phyloP scores from a whole-genome alignment of 2,888 invertebrate species.

The Ligdia adustata region DNA sequence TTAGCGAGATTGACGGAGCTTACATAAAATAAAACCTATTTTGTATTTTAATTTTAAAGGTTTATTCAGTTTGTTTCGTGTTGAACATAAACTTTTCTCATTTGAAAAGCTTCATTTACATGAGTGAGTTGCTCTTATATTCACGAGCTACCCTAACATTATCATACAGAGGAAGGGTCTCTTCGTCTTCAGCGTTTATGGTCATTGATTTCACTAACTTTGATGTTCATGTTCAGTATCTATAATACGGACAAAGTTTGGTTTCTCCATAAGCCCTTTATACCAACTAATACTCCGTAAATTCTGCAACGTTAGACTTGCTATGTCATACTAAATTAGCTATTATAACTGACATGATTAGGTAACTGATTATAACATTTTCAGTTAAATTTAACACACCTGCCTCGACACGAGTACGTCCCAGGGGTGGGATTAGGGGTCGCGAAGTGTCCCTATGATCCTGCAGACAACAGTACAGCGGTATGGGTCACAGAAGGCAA shows the following conservation, averaged over 20 bases:
- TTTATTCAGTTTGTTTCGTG: constrained; percentile 20
- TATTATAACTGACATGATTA: not conserved
- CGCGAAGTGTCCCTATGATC: constrained; percentile 89
- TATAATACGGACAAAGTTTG: constrained; percentile 5
- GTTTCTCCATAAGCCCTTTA: constrained; percentile 1
- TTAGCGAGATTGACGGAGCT: constrained; percentile 23
- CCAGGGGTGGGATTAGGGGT: constrained; percentile 87
- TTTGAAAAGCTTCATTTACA: constrained; percentile 33
- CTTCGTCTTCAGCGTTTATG: constrained; percentile 37
- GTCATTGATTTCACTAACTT: constrained; percentile 43
- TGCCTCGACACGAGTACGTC: constrained; percentile 84
- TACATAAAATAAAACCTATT: constrained; percentile 27
- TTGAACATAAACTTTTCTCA: constrained; percentile 25
- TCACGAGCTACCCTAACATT: constrained; percentile 40
- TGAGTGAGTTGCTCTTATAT: constrained; percentile 36
- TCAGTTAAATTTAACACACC: constrained; percentile 82
- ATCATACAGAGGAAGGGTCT: constrained; percentile 40
- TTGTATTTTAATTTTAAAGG: constrained; percentile 27
- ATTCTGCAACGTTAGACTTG: not conserved
- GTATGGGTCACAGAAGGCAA: constrained; percentile 88
- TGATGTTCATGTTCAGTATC: constrained; percentile 25
- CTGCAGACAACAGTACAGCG: constrained; percentile 89
- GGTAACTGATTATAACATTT: constrained; percentile 20
- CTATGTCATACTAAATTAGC: not conserved
- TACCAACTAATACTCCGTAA: not conserved